phyloP scores from a whole-genome alignment of 2,113 vertebrate genomes.

The Quiscalus mexicanus region DNA sequence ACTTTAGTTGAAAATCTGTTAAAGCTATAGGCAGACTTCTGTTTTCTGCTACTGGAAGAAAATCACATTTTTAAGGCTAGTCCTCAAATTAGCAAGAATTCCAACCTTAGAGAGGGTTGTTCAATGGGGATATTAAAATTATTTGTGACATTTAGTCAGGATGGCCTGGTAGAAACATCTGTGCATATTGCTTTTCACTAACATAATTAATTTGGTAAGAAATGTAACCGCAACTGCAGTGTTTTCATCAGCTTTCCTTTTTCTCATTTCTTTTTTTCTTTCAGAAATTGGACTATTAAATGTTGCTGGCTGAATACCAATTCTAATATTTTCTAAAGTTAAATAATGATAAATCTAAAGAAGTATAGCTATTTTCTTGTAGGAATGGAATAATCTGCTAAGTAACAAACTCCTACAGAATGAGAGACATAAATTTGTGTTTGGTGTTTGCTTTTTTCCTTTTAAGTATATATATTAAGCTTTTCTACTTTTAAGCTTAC shows the following conservation, averaged over 20 bases:
- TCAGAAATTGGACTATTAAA: background rate
- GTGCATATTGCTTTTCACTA: background rate
- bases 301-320: background rate
- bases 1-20: background rate
- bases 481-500: slow-evolving; percentile 25
- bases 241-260: background rate
- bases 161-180: background rate
- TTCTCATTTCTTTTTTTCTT: background rate
- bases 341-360: background rate
- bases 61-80: background rate
- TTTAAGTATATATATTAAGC: background rate
- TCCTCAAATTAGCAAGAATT: background rate
- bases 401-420: background rate
- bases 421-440: background rate
- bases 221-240: background rate
- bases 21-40: background rate
- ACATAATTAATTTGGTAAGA: background rate
- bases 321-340: slow-evolving; percentile 4
- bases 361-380: background rate
- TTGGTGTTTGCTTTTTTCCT: background rate
- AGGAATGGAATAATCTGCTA: background rate
- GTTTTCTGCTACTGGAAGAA: background rate
- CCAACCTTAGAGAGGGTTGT: background rate
- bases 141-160: background rate
- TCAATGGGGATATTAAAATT: background rate